phyloP scores from a whole-genome alignment of 2,113 vertebrate species.

The Amblyornis subalaris region DNA sequence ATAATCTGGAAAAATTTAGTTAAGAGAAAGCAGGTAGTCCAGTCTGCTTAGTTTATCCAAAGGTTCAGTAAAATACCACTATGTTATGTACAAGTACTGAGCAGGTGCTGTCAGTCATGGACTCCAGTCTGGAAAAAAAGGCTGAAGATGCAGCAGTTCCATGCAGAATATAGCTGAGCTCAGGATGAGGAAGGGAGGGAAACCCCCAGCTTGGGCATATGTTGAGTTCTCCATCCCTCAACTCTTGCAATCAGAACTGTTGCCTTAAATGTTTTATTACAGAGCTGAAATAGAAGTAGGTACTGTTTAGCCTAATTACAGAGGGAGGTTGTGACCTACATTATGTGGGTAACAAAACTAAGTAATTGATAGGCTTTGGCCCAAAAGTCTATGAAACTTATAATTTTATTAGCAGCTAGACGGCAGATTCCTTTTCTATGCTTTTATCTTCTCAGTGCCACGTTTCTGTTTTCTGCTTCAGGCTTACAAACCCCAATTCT shows the following conservation, averaged over 20 bases:
- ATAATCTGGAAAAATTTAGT: not conserved
- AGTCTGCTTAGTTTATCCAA: not conserved
- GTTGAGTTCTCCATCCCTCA: not conserved
- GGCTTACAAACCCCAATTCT: not conserved
- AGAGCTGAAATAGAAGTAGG: not conserved
- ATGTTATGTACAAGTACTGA: not conserved
- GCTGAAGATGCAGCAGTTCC: not conserved
- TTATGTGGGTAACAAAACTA: not conserved
- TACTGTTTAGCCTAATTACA: constrained; percentile 6
- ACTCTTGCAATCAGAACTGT: not conserved
- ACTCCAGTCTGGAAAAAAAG: not conserved
- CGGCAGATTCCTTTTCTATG: not conserved
- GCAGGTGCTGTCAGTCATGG: not conserved
- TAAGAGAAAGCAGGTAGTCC: not conserved
- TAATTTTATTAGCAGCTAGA: not conserved
- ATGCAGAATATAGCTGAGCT: not conserved
- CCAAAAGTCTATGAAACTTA: not conserved
- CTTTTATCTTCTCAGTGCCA: not conserved
- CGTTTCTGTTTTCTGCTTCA: not conserved
- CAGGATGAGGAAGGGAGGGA: not conserved
- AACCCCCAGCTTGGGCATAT: not conserved
- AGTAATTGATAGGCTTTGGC: not conserved
- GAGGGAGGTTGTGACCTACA: not conserved
- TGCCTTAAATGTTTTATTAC: not conserved
- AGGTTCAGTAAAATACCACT: not conserved